Evolutionary conservation across 2,797 vertebrate species (phyloP).

Genomic region (Antrozous pallidus): DNA sequence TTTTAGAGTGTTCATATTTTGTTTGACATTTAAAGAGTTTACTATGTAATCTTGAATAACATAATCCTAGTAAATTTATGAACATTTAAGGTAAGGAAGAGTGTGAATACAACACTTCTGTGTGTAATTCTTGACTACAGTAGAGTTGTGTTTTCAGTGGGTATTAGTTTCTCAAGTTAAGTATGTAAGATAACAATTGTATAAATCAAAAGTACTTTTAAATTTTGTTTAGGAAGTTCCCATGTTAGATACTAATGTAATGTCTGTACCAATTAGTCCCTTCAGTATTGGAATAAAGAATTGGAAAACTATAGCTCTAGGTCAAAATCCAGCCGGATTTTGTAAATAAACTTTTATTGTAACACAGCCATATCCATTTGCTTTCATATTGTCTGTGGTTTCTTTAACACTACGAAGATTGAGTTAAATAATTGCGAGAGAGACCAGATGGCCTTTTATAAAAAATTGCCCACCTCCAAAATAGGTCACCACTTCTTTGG

Average conservation of each 20-base stretch:
- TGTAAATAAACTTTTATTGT: slow-evolving; percentile 17
- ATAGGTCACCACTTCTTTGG: background rate
- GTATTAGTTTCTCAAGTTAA: slow-evolving; percentile 16
- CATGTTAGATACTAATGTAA: background rate
- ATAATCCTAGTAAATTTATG: slow-evolving; percentile 29
- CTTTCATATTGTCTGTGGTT: background rate
- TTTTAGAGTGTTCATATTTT: background rate
- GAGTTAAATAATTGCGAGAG: background rate
- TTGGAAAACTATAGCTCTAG: background rate
- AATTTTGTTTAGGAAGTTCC: slow-evolving; percentile 18
- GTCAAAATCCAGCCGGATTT: background rate
- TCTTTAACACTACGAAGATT: background rate
- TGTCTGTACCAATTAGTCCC: background rate
- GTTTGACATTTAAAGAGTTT: slow-evolving; percentile 2
- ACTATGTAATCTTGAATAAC: slow-evolving; percentile 19
- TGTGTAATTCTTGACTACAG: background rate
- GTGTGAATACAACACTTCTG: background rate
- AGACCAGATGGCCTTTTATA: background rate
- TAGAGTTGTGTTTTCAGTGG: background rate
- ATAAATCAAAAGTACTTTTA: background rate
- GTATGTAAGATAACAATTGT: slow-evolving; percentile 15
- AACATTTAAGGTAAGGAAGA: slow-evolving; percentile 15
- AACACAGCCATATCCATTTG: background rate
- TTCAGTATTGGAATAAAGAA: background rate
- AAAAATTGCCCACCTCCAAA: background rate